Evolutionary conservation across 2,888 invertebrate genomes (phyloP).

Genomic region (Drosophila kuntzei): DNA sequence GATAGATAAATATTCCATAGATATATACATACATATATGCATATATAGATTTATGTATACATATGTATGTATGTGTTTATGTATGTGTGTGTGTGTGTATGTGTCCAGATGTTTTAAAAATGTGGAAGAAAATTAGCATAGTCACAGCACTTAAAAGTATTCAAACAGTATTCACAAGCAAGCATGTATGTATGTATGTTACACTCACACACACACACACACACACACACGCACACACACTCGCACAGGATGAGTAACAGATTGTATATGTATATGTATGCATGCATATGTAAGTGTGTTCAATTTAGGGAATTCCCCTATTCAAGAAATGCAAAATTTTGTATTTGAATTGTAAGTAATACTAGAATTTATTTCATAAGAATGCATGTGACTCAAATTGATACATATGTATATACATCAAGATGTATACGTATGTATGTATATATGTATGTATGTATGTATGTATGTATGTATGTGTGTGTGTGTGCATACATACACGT

Average conservation of each 20-base stretch:
- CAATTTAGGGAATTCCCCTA: not conserved
- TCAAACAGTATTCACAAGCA: constrained; percentile 5
- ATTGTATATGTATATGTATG: constrained; percentile 14
- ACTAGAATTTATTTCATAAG: constrained; percentile 8
- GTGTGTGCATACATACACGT: constrained; percentile 9
- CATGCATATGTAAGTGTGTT: constrained; percentile 16
- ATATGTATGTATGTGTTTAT: constrained; percentile 9
- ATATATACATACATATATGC: not conserved
- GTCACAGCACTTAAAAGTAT: constrained; percentile 11
- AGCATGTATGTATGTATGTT: constrained; percentile 10
- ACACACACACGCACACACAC: not conserved
- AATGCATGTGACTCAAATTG: constrained; percentile 14
- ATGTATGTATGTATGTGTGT: not conserved
- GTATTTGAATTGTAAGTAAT: constrained; percentile 21
- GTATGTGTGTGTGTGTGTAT: constrained; percentile 7
- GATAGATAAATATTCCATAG: constrained; percentile 26
- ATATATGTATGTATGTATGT: constrained; percentile 20
- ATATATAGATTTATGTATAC: not conserved
- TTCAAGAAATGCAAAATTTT: constrained; percentile 10
- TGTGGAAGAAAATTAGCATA: constrained; percentile 2
- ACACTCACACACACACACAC: not conserved
- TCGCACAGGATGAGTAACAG: not conserved
- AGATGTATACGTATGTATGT: constrained; percentile 26
- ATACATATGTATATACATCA: not conserved
- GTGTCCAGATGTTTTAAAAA: constrained; percentile 3